Evolutionary conservation across 2,113 vertebrate genomes (phyloP).

Genomic region (Semicossyphus pulcher): DNA sequence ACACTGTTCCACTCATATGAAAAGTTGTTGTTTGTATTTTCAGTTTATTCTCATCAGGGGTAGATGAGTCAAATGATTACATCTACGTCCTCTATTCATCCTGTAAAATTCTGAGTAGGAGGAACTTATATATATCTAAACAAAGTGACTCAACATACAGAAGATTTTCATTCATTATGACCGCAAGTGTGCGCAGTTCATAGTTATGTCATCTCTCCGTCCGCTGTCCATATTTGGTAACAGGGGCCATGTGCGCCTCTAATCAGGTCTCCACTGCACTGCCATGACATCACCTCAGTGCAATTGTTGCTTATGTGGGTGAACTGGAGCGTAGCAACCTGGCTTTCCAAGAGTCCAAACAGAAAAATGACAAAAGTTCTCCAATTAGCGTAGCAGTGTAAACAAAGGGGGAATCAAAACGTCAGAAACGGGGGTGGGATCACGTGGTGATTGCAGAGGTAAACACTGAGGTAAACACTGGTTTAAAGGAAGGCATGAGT

Average conservation of each 20-base stretch:
- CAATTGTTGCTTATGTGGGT: slow-evolving; percentile 56
- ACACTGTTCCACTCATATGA: too few species aligned
- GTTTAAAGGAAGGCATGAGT: slow-evolving; percentile 55
- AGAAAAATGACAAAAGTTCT: slow-evolving; percentile 39
- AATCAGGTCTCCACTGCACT: slow-evolving; percentile 5
- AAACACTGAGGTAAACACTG: slow-evolving; percentile 66
- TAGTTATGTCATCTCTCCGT: slow-evolving; percentile 54
- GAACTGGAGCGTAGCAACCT: slow-evolving; percentile 67
- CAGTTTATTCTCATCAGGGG: background rate
- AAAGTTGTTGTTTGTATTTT: slow-evolving; percentile 16
- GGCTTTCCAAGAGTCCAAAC: slow-evolving; percentile 57
- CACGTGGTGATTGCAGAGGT: slow-evolving; percentile 39
- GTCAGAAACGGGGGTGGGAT: slow-evolving; percentile 48
- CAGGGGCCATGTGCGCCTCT: background rate
- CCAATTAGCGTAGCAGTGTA: slow-evolving; percentile 62
- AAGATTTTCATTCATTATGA: slow-evolving; percentile 1
- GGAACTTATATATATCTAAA: slow-evolving; percentile 1
- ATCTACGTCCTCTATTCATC: slow-evolving; percentile 1
- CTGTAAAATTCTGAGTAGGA: slow-evolving; percentile 12
- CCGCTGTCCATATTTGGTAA: slow-evolving; percentile 63
- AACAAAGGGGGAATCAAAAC: slow-evolving; percentile 42
- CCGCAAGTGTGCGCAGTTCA: background rate
- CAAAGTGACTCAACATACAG: slow-evolving; percentile 27
- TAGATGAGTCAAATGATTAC: slow-evolving; percentile 27
- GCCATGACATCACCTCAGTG: slow-evolving; percentile 53